A percentile compares a stretch with the other conserved stretches of the same genome.
These are phyloP conservation scores for Grammomys surdaster DNA, from an alignment of 2,113 vertebrate species.

Conservation along the genomic window DNA sequence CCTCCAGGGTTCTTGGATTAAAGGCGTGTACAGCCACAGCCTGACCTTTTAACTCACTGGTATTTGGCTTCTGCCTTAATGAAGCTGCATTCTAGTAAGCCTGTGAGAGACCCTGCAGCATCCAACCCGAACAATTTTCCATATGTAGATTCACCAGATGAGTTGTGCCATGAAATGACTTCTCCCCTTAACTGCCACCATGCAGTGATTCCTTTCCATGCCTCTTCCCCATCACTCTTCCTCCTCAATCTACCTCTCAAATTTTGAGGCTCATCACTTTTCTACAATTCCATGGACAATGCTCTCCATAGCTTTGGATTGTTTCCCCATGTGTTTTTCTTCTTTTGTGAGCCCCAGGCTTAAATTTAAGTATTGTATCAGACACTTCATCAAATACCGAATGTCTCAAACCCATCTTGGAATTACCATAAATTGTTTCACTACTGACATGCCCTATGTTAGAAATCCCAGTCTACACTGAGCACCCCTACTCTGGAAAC, in stretches of 20 bases:
- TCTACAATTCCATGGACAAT: background rate
- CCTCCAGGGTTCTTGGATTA: background rate
- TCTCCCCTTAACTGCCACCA: background rate
- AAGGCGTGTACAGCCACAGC: too few relatives aligned
- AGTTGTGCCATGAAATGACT: background rate
- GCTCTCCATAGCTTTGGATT: background rate
- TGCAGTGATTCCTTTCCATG: too few relatives aligned
- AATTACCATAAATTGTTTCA: background rate
- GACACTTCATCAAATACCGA: background rate
- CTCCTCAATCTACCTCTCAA: background rate
- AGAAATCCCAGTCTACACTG: background rate
- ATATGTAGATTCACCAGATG: background rate
- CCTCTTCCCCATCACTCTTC: background rate
- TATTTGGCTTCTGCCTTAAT: background rate
- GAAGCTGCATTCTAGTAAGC: background rate
- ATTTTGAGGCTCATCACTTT: background rate
- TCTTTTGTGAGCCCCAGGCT: background rate
- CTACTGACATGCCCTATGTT: background rate
- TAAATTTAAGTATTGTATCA: background rate
- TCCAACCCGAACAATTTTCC: background rate
- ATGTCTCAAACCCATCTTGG: background rate
- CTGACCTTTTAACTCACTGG: background rate
- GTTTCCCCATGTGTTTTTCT: background rate
- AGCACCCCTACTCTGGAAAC: background rate
- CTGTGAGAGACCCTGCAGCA: background rate